Evolutionary conservation across 2,797 vertebrate genomes (phyloP).

Genomic region (Smutsia temminckii): DNA sequence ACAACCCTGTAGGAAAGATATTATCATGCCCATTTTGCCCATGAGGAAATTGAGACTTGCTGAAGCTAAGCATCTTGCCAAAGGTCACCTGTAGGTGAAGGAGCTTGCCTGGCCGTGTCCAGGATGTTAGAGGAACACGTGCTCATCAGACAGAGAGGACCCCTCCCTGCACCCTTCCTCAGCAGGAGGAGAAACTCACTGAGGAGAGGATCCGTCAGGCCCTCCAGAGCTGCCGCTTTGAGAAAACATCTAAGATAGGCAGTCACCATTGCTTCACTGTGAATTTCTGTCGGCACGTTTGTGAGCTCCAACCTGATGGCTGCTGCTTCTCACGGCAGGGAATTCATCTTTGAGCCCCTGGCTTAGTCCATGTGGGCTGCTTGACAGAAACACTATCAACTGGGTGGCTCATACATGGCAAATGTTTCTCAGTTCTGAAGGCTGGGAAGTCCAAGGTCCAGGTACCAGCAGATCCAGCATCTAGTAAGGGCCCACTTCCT

Average conservation of each 20-base stretch:
- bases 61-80: background rate
- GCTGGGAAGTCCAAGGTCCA: background rate
- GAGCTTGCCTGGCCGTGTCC: background rate
- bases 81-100: background rate
- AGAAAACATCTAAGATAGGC: background rate
- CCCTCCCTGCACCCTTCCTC: background rate
- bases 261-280: background rate
- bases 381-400: background rate
- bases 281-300: background rate
- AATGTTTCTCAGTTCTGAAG: background rate
- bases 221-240: background rate
- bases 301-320: background rate
- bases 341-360: background rate
- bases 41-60: background rate
- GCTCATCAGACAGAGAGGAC: background rate
- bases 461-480: background rate
- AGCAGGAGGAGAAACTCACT: background rate
- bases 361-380: background rate
- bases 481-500: background rate
- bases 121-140: background rate
- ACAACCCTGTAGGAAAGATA: background rate
- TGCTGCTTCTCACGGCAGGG: background rate
- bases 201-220: background rate
- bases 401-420: background rate
- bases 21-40: background rate